phyloP scores from a whole-genome alignment of 2,113 vertebrate genomes.

The Bostrychus sinensis region DNA sequence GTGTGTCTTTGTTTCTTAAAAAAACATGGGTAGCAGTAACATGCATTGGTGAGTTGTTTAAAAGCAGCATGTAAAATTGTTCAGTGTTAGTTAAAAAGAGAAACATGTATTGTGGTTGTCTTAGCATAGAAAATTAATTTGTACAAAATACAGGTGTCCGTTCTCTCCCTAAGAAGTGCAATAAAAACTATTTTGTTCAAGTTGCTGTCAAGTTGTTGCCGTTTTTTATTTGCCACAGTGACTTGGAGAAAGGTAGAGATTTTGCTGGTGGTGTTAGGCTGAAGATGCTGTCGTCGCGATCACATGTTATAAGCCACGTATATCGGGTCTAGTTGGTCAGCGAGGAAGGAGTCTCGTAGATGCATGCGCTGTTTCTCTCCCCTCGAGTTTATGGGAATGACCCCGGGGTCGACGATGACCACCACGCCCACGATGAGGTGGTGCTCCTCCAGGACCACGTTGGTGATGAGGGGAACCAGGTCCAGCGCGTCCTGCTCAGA shows the following conservation, averaged over 20 bases:
- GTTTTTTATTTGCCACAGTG: conserved; percentile 60
- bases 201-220: conserved; percentile 3
- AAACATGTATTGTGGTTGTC: conserved; percentile 21
- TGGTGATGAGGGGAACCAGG: conserved; percentile 94
- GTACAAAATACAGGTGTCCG: conserved; percentile 25
- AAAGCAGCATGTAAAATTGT: conserved; percentile 52
- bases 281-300: conserved; percentile 61
- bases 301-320: conserved; percentile 99
- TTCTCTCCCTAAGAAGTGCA: conserved; percentile 37
- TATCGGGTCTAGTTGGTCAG: conserved; percentile 96
- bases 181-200: conserved; percentile 13
- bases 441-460: conserved; percentile 97
- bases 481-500: conserved; percentile 97
- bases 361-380: conserved; percentile 99
- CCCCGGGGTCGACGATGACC: conserved; percentile 96
- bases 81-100: conserved; percentile 16
- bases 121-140: conserved; percentile 26
- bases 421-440: conserved; percentile 96
- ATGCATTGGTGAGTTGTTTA: conserved; percentile 39
- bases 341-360: conserved; percentile 96
- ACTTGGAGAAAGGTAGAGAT: conserved; percentile 58
- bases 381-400: conserved; percentile 96
- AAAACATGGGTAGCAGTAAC: conserved; percentile 14
- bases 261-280: conserved; percentile 10
- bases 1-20: conserved; percentile 6